Conservation (phyloP, 2,113 vertebrate genomes). For the human region DNA sequence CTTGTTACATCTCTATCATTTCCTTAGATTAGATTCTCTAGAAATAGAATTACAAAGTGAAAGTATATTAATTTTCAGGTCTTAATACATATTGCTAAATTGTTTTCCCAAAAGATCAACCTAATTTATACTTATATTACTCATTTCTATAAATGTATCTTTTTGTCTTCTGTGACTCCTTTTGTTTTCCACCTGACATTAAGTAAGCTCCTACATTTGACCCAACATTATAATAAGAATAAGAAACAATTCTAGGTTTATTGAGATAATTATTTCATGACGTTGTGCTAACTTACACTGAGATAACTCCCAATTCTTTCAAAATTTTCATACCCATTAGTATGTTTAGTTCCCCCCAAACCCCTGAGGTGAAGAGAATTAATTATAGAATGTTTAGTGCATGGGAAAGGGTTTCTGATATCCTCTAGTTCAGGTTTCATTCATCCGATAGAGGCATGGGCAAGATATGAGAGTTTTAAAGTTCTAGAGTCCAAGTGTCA, state of each 20-base stretch:
- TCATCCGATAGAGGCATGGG: neutral
- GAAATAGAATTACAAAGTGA: constrained; percentile 10
- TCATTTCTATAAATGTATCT: constrained; percentile 11
- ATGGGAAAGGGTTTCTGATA: neutral
- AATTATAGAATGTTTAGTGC: neutral
- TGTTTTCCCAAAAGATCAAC: constrained; percentile 4
- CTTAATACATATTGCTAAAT: constrained; percentile 38
- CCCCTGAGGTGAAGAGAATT: neutral
- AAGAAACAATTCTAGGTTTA: neutral
- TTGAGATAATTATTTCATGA: neutral
- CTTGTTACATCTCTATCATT: constrained; percentile 7
- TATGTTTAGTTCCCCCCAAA: neutral
- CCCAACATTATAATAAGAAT: neutral
- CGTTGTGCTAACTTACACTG: neutral
- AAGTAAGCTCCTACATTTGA: neutral
- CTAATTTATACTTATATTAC: neutral
- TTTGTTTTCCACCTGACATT: constrained; percentile 16
- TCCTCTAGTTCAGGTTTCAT: neutral
- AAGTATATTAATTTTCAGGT: constrained; percentile 22
- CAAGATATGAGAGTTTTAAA: neutral
- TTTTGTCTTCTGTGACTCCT: neutral
- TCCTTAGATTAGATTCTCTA: constrained; percentile 45
- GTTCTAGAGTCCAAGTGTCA: neutral
- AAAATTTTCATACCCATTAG: neutral
- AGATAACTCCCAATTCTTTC: neutral